phyloP scores from a whole-genome alignment of 2,797 vertebrate species.

The Arrhamphus sclerolepis region DNA sequence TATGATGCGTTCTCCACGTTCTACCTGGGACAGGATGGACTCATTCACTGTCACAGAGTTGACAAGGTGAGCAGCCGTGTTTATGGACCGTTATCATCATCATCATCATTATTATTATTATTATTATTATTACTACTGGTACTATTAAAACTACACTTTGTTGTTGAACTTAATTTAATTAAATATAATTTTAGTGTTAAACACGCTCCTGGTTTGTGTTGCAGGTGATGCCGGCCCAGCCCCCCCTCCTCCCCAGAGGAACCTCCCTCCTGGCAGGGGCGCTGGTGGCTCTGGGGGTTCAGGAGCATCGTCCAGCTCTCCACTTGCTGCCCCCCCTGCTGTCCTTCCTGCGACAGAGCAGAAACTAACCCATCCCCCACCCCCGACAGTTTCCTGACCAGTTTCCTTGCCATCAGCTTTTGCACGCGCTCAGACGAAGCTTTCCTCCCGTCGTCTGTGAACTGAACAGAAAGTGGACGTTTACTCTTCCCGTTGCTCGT shows the following conservation, averaged over 20 bases:
- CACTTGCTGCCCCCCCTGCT: constrained; percentile 81
- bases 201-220: constrained; percentile 10
- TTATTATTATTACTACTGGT: too few species aligned
- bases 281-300: constrained; percentile 83
- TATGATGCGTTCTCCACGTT: constrained; percentile 94
- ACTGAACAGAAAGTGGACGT: too few species aligned
- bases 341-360: constrained; percentile 64
- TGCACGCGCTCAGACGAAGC: too few species aligned
- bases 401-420: too few species aligned
- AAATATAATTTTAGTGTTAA: too few species aligned
- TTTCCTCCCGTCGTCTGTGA: too few species aligned
- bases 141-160: too few species aligned
- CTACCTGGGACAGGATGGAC: constrained; percentile 87
- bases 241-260: constrained; percentile 78
- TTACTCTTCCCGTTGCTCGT: too few species aligned
- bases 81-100: too few species aligned
- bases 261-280: constrained; percentile 83
- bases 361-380: constrained; percentile 67
- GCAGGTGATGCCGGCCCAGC: constrained; percentile 88
- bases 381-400: background rate
- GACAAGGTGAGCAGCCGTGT: constrained; percentile 84
- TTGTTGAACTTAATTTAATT: too few species aligned
- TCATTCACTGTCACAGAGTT: constrained; percentile 88
- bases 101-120: too few species aligned
- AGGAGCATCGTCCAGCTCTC: constrained; percentile 83